Evolutionary conservation across 1,140 invertebrate genomes (phyloP), one percentile per base, ranked within the genome.

Genomic region (Lanistes nyassanus): DNA sequence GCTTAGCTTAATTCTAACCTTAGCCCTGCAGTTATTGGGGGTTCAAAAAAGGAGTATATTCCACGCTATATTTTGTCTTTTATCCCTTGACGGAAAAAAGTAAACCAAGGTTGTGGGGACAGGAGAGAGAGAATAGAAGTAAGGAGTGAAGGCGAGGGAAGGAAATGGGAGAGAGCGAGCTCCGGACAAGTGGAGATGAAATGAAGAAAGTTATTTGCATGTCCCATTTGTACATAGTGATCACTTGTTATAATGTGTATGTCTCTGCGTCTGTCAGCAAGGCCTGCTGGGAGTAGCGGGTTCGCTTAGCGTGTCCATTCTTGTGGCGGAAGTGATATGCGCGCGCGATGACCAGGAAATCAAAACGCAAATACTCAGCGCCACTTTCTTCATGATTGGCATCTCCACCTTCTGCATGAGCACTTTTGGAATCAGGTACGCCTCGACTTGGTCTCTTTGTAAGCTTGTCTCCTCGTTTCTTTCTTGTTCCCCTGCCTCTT

Each of bases 391-490:
- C 56, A 78, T 82, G 62, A 72, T 75, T 31, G 81, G 80, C 16
- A 2, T 82, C 26, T 73, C 79, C 9, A 81, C 81, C 26, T 78
- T 82, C 37, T 64, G 76, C 2, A 76, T 81, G 66, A 76, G 58
- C 42, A 80, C 78, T 0, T 77, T 84, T 70, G 82, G 82, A n/a
- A 79, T 79, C 31, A 82, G 82, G 82, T 82, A 75, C 47, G 69
- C 53, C 3, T 1, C 23, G 6, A 60, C 23, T 1, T n/a, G n/a
- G n/a, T n/a, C 3, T 3, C n/a, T 4, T 62, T 21, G 7, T 62
- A 9, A 29, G n/a, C 31, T n/a, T 70, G 7, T 53, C 37, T 68
- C 29, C 21, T 36, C 19, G 11, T 37, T 36, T 68, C n/a, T 42
- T 36, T 37, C 29, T 68, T 21, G 29, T 19, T 42, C 66, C 19